These are phyloP conservation scores for Aphidius gifuensis DNA, from an alignment of 1,140 invertebrate species.

Conservation along the genomic window DNA sequence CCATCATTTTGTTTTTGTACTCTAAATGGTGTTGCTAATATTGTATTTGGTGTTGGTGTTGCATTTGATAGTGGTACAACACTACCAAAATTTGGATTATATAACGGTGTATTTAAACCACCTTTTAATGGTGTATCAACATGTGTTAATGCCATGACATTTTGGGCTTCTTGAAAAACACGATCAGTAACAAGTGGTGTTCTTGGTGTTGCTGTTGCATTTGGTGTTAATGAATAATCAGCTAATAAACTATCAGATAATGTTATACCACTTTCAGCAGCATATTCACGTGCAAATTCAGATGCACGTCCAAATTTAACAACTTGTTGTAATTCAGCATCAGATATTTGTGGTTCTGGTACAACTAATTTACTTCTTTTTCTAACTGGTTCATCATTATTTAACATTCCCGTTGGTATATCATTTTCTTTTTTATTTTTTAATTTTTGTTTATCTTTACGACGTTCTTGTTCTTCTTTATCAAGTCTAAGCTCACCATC, in stretches of 20 bases:
- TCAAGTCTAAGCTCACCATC: conserved; percentile 88
- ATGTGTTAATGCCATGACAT: conserved; percentile 96
- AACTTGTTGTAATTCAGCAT: conserved; percentile 85
- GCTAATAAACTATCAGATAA: conserved; percentile 83
- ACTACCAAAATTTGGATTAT: conserved; percentile 83
- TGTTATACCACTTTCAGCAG: conserved; percentile 76
- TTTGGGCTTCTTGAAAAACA: conserved; percentile 91
- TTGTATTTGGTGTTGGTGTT: conserved; percentile 62
- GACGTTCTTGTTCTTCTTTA: conserved; percentile 83
- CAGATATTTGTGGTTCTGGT: conserved; percentile 95
- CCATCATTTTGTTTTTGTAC: conserved; percentile 9
- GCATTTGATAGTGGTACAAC: conserved; percentile 86
- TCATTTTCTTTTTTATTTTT: conserved; percentile 96
- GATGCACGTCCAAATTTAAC: conserved; percentile 95
- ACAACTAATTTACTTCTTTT: conserved; percentile 96
- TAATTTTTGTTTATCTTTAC: conserved; percentile 88
- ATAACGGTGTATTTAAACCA: conserved; percentile 89
- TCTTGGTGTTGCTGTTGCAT: conserved; percentile 74
- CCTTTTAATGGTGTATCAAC: conserved; percentile 97
- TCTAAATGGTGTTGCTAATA: too few relatives aligned
- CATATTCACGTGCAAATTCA: conserved; percentile 88
- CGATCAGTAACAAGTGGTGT: conserved; percentile 75
- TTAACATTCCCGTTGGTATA: conserved; percentile 86
- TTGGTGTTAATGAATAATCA: conserved; percentile 86
- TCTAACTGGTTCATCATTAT: conserved; percentile 83